These are phyloP conservation scores for Cinclus mexicanus DNA, from an alignment of 2,113 vertebrate genomes.

Conservation along the genomic window DNA sequence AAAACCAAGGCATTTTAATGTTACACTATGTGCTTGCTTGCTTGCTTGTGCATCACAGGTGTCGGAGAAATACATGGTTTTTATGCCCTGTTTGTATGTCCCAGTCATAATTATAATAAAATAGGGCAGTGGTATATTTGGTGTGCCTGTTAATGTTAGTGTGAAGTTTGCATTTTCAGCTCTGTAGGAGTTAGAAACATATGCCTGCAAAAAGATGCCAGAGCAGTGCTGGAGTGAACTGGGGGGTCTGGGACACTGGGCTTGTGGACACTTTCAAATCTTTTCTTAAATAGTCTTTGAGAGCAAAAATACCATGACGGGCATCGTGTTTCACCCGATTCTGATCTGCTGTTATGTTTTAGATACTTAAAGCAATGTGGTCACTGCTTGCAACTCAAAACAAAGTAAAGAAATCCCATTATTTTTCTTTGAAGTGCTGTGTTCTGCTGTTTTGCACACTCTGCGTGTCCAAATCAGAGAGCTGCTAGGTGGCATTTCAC, in stretches of 20 bases:
- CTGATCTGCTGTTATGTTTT: background rate
- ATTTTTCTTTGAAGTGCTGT: background rate
- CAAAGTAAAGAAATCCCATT: rapidly evolving
- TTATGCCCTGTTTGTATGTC: background rate
- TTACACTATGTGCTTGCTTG: background rate
- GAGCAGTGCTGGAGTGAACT: background rate
- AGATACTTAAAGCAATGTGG: background rate
- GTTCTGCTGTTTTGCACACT: background rate
- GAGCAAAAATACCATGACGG: background rate
- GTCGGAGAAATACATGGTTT: background rate
- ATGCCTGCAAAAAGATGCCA: no score
- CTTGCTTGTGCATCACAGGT: background rate
- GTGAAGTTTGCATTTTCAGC: background rate
- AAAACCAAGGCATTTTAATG: background rate
- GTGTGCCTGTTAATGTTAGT: background rate
- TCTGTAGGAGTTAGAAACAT: background rate
- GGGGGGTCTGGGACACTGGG: background rate
- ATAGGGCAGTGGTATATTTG: background rate
- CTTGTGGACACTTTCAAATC: background rate
- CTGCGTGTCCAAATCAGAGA: background rate
- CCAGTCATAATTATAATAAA: background rate
- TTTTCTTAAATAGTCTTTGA: background rate
- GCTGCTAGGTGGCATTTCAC: background rate
- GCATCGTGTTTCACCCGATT: background rate
- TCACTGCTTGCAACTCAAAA: background rate